These are phyloP conservation scores for Globodera ellingtonae DNA, from an alignment of 1,140 invertebrate species.

Conservation along the genomic window DNA sequence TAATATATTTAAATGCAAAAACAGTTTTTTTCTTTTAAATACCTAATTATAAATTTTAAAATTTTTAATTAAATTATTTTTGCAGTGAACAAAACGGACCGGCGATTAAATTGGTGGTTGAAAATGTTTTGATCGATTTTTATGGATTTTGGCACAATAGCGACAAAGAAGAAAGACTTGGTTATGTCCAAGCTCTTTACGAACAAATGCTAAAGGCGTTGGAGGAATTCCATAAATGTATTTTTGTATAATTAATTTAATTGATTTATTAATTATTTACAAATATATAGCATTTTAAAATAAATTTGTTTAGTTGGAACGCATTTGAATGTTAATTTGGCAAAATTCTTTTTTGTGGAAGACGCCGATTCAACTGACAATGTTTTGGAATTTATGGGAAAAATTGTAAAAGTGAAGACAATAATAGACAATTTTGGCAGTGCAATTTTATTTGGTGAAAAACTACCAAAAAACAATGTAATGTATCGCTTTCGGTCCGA, in stretches of 20 bases:
- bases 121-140: background rate
- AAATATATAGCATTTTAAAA: too few relatives aligned
- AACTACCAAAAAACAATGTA: background rate
- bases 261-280: too few relatives aligned
- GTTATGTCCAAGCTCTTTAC: background rate
- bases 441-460: background rate
- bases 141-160: too few relatives aligned
- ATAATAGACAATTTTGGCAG: background rate
- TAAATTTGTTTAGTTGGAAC: background rate
- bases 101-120: background rate
- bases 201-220: background rate
- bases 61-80: background rate
- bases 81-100: background rate
- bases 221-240: background rate
- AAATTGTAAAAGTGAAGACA: background rate
- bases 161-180: background rate
- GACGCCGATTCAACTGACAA: background rate
- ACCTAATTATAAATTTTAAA: background rate
- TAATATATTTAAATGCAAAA: background rate
- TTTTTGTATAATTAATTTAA: too few relatives aligned
- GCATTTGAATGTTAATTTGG: background rate
- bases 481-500: background rate
- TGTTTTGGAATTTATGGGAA: background rate
- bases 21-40: background rate
- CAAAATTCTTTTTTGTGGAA: background rate